A percentile compares a stretch with the other conserved stretches of the same genome.
These are phyloP conservation scores for Spinus pinus DNA, from an alignment of 2,797 vertebrate genomes.

Conservation along the genomic window DNA sequence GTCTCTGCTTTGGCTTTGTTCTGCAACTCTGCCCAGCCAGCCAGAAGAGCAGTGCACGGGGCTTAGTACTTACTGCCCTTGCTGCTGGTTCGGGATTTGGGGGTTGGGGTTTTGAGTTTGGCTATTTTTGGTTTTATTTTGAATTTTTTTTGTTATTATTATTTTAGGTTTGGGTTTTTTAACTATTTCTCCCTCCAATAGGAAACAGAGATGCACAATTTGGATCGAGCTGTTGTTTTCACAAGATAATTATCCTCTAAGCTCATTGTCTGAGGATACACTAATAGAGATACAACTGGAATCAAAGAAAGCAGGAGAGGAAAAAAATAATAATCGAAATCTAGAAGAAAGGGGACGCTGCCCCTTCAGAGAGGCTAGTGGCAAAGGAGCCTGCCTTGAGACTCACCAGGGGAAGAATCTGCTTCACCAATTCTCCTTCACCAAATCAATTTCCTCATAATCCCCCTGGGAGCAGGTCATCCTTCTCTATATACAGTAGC, in stretches of 20 bases:
- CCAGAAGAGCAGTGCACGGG: constrained; percentile 42
- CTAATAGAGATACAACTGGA: constrained; percentile 69
- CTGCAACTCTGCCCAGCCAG: constrained; percentile 49
- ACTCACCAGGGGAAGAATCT: constrained; percentile 81
- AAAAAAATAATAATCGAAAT: constrained; percentile 43
- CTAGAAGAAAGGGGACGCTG: constrained; percentile 57
- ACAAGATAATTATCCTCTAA: constrained; percentile 61
- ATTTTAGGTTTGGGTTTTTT: neutral
- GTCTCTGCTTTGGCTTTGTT: constrained; percentile 40
- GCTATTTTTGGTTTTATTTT: neutral
- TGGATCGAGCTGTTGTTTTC: constrained; percentile 71
- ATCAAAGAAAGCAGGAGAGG: constrained; percentile 72
- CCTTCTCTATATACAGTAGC: constrained; percentile 91
- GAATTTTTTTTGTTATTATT: neutral
- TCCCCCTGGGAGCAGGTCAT: constrained; percentile 87
- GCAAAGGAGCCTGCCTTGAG: constrained; percentile 82
- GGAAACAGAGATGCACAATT: constrained; percentile 66
- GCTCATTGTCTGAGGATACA: constrained; percentile 61
- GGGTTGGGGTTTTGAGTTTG: neutral
- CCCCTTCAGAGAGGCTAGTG: constrained; percentile 69
- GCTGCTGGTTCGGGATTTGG: constrained; percentile 14
- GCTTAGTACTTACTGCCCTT: constrained; percentile 1
- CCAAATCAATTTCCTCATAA: constrained; percentile 82
- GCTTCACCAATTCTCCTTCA: constrained; percentile 82
- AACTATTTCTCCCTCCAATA: constrained; percentile 31